phyloP scores from a whole-genome alignment of 2,888 invertebrate species.

The Papilio demoleus region DNA sequence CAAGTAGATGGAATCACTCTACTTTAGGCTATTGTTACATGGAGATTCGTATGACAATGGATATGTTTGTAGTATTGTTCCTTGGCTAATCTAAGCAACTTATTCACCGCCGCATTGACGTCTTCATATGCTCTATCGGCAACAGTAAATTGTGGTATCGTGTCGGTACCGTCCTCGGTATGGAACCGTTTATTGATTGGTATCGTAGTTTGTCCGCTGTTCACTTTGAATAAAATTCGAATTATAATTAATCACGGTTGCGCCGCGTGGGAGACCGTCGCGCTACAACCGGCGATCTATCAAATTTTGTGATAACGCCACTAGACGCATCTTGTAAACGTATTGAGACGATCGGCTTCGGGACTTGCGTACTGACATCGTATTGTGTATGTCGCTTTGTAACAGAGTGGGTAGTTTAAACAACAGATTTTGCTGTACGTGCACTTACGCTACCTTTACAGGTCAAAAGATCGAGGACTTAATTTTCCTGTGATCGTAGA shows the following conservation, averaged over 20 bases:
- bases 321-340: constrained; percentile 76
- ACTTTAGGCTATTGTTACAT: constrained; percentile 53
- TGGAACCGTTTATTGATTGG: constrained; percentile 83
- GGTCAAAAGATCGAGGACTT: constrained; percentile 49
- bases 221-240: constrained; percentile 84
- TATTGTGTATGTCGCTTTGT: constrained; percentile 43
- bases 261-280: constrained; percentile 81
- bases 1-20: constrained; percentile 29
- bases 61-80: constrained; percentile 74
- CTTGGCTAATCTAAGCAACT: constrained; percentile 66
- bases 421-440: constrained; percentile 26
- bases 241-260: constrained; percentile 82
- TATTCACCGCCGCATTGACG: constrained; percentile 73
- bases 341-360: constrained; percentile 72
- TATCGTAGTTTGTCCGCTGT: constrained; percentile 82
- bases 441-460: constrained; percentile 39
- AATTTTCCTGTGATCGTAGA: constrained; percentile 58
- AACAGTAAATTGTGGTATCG: constrained; percentile 81
- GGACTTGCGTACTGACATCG: constrained; percentile 65
- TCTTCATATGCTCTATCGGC: constrained; percentile 78
- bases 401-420: constrained; percentile 41
- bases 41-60: constrained; percentile 65
- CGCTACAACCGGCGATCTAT: constrained; percentile 78
- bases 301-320: constrained; percentile 83
- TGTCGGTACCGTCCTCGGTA: constrained; percentile 80